These are phyloP conservation scores for Machimus rusticus DNA, from an alignment of 2,888 invertebrate species.

Conservation along the genomic window DNA sequence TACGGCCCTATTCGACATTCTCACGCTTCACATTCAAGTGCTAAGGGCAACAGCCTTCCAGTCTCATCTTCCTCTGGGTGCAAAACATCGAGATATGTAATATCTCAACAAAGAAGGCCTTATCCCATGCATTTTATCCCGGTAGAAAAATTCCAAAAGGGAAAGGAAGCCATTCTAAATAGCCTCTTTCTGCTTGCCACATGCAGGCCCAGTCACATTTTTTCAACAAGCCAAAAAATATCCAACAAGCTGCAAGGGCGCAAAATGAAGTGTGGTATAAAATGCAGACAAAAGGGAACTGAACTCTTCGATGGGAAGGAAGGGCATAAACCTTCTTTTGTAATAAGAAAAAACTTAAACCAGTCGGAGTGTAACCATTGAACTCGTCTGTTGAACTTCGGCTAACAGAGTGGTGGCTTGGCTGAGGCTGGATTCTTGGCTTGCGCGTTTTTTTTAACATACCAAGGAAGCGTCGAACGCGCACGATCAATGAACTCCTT, in stretches of 20 bases:
- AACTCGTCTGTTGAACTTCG: slow-evolving; percentile 4
- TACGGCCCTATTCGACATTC: background rate
- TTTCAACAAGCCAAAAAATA: background rate
- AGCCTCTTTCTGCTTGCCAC: background rate
- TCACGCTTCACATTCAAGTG: background rate
- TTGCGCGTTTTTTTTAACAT: background rate
- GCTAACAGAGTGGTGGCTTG: background rate
- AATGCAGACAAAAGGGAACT: slow-evolving; percentile 23
- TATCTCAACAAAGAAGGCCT: background rate
- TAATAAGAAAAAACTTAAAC: background rate
- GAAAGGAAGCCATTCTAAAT: background rate
- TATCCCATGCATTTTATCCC: background rate
- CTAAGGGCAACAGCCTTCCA: background rate
- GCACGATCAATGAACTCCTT: slow-evolving; percentile 19
- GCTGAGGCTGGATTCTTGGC: background rate
- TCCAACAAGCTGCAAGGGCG: background rate
- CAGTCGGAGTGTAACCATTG: slow-evolving; percentile 26
- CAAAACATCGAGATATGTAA: background rate
- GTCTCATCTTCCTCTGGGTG: background rate
- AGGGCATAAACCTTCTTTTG: slow-evolving; percentile 32
- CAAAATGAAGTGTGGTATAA: slow-evolving; percentile 4
- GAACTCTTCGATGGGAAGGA: slow-evolving; percentile 20
- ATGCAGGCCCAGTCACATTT: background rate
- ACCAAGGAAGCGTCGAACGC: background rate
- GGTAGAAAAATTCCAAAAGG: background rate